phyloP scores from a whole-genome alignment of 2,113 vertebrate genomes.

The Octodon degus region DNA sequence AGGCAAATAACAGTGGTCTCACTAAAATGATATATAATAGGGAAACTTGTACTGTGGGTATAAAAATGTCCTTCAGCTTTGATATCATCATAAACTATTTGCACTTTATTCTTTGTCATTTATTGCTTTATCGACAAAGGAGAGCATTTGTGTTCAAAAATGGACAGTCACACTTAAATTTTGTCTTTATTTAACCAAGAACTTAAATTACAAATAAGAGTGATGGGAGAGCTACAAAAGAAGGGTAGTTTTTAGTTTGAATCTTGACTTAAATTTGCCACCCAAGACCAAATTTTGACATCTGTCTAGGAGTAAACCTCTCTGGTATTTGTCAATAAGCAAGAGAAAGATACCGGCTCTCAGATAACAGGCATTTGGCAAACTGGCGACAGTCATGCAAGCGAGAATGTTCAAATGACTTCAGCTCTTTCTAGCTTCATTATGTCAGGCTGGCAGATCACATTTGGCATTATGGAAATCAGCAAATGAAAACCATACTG shows the following conservation, averaged over 20 bases:
- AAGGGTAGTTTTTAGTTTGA: background rate
- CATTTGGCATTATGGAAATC: slow-evolving; percentile 91
- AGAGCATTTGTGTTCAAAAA: slow-evolving; percentile 62
- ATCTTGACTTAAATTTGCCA: slow-evolving; percentile 66
- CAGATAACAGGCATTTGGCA: slow-evolving; percentile 87
- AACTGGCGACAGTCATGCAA: slow-evolving; percentile 87
- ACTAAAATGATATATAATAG: background rate
- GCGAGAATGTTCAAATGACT: slow-evolving; percentile 87
- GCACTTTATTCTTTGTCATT: slow-evolving; percentile 46
- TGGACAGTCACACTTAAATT: slow-evolving; percentile 49
- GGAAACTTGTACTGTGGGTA: background rate
- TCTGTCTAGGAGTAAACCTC: slow-evolving; percentile 81
- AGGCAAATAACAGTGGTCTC: background rate
- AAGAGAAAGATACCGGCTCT: slow-evolving; percentile 84
- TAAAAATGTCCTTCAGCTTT: slow-evolving; percentile 14
- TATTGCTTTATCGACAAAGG: slow-evolving; percentile 53
- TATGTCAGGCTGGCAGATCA: slow-evolving; percentile 88
- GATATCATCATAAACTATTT: slow-evolving; percentile 32
- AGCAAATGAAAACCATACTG: slow-evolving; percentile 93
- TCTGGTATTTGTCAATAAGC: slow-evolving; percentile 79
- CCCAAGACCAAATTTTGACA: slow-evolving; percentile 66
- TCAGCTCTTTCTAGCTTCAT: slow-evolving; percentile 88
- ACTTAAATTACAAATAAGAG: slow-evolving; percentile 39
- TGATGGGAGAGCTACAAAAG: background rate
- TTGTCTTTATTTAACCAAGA: slow-evolving; percentile 56